Conservation (phyloP, 1,140 invertebrate species). For the Drosophila sturtevanti region DNA sequence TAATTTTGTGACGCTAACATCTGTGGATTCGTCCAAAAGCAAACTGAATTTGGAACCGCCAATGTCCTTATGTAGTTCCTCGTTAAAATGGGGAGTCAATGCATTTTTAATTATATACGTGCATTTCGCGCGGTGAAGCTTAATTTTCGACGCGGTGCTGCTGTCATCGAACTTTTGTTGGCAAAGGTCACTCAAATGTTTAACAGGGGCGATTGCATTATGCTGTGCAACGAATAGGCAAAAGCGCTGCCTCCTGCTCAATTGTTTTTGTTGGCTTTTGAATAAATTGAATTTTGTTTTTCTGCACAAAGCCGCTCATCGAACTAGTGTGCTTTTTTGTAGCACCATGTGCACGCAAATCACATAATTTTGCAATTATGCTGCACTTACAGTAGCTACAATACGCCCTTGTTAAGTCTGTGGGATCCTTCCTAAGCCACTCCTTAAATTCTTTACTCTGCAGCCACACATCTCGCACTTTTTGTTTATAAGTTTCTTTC, state of each 20-base stretch:
- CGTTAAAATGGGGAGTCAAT: too few relatives aligned
- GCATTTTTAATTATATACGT: too few relatives aligned
- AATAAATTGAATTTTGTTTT: background rate
- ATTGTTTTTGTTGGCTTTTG: background rate
- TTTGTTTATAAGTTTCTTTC: constrained; percentile 6
- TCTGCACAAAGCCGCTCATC: background rate
- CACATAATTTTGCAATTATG: background rate
- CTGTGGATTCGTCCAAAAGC: too few relatives aligned
- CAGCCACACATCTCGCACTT: constrained; percentile 11
- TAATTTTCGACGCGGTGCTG: too few relatives aligned
- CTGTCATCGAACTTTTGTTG: too few relatives aligned
- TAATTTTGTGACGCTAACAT: too few relatives aligned
- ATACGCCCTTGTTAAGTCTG: background rate
- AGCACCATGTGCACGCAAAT: background rate
- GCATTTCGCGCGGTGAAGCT: too few relatives aligned
- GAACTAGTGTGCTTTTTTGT: constrained; percentile 2
- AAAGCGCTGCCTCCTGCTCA: background rate
- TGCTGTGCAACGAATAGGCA: too few relatives aligned
- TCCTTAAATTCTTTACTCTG: background rate
- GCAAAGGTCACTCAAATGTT: too few relatives aligned
- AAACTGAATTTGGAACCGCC: too few relatives aligned
- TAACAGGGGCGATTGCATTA: too few relatives aligned
- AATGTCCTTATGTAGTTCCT: too few relatives aligned
- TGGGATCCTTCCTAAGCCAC: constrained; percentile 2
- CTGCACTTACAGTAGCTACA: constrained; percentile 2